A percentile compares a stretch with the other conserved stretches of the same genome.
Evolutionary conservation across 2,113 vertebrate genomes (phyloP).

Genomic region (Ptilonorhynchus violaceus): DNA sequence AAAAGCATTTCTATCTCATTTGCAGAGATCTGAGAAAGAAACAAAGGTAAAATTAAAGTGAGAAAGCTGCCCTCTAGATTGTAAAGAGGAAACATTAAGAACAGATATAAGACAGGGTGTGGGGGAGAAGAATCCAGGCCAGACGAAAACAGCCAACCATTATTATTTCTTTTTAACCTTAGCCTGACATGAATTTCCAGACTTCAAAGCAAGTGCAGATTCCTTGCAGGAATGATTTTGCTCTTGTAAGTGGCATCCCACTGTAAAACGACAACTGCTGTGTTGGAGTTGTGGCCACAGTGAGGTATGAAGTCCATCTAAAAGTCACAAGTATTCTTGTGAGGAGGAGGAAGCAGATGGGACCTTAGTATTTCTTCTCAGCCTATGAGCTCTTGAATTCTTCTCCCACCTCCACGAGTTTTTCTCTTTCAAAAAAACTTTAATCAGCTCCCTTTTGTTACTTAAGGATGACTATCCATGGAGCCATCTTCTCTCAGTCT

Average conservation of each 20-base stretch:
- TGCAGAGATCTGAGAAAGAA: constrained; percentile 83
- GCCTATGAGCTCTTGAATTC: not conserved
- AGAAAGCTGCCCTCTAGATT: not conserved
- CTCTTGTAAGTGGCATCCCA: not conserved
- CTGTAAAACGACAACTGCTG: not conserved
- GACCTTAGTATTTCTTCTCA: not conserved
- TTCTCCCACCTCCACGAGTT: not conserved
- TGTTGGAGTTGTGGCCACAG: not conserved
- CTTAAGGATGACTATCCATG: not conserved
- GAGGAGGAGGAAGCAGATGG: not conserved
- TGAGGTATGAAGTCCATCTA: not conserved
- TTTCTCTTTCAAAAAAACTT: not conserved
- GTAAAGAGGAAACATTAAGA: not conserved
- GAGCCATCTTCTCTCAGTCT: not conserved
- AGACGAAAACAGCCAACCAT: not conserved
- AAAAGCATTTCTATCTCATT: constrained; percentile 90
- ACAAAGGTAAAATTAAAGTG: constrained; percentile 2
- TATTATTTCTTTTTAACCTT: not conserved
- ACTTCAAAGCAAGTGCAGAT: not conserved
- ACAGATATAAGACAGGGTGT: fast-evolving
- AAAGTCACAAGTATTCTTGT: not conserved
- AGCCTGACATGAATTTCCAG: not conserved
- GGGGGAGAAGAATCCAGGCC: fast-evolving
- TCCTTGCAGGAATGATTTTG: not conserved
- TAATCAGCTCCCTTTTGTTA: not conserved